Evolutionary conservation across 2,113 vertebrate genomes (phyloP).

Genomic region (Salvelinus sp.): DNA sequence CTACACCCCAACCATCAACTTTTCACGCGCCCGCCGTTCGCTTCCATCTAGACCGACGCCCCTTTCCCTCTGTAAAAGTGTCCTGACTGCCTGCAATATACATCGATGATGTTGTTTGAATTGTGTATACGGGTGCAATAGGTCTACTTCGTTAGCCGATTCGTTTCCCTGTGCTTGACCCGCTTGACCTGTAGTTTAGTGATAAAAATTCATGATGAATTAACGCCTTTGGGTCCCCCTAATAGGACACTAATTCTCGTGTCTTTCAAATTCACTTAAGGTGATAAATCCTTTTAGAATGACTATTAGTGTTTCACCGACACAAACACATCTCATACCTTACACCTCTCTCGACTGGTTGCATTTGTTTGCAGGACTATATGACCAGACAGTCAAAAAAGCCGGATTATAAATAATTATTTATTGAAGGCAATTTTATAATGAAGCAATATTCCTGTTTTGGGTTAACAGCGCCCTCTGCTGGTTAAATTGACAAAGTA

Average conservation of each 20-base stretch:
- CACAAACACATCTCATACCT: too few relatives aligned
- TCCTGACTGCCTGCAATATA: not conserved
- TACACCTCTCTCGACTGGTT: too few relatives aligned
- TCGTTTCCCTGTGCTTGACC: not conserved
- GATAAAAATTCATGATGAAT: not conserved
- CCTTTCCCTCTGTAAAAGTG: not conserved
- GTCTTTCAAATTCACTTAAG: too few relatives aligned
- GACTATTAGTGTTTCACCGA: too few relatives aligned
- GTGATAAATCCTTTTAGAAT: too few relatives aligned
- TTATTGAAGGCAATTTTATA: not conserved
- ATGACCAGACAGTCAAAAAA: too few relatives aligned
- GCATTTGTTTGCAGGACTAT: too few relatives aligned
- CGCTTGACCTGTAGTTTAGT: not conserved
- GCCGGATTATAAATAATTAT: not conserved
- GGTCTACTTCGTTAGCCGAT: not conserved
- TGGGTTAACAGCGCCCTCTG: constrained; percentile 29
- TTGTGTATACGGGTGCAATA: not conserved
- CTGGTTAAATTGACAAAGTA: not conserved
- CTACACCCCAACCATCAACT: constrained; percentile 34
- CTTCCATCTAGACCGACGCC: not conserved
- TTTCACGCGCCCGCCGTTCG: constrained; percentile 28
- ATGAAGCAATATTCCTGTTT: not conserved
- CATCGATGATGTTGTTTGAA: not conserved
- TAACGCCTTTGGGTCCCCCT: not conserved
- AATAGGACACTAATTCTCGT: too few relatives aligned